These are phyloP conservation scores for Catocala nupta DNA, from an alignment of 2,888 invertebrate species.

Conservation along the genomic window DNA sequence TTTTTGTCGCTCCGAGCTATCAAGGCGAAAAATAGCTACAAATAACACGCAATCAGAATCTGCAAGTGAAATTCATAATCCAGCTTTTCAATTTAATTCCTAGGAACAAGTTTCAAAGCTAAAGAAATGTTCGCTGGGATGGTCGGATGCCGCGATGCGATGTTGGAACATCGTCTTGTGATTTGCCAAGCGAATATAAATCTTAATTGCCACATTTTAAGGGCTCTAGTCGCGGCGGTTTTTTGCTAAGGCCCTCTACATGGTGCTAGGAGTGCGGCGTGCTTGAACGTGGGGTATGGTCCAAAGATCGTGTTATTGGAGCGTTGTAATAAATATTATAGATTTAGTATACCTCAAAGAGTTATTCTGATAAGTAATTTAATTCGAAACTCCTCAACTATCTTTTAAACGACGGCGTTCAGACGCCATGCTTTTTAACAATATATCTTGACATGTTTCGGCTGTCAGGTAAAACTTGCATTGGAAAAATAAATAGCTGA, in stretches of 20 bases:
- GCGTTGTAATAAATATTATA: too few species aligned
- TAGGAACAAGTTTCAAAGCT: slow-evolving; percentile 71
- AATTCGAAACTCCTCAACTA: too few species aligned
- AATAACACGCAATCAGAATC: slow-evolving; percentile 46
- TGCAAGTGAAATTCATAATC: slow-evolving; percentile 65
- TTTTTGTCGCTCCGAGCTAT: slow-evolving; percentile 7
- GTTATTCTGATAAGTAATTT: too few species aligned
- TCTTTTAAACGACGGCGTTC: too few species aligned
- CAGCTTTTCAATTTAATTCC: slow-evolving; percentile 75
- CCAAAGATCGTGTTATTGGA: slow-evolving; percentile 32
- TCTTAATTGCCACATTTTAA: slow-evolving; percentile 80
- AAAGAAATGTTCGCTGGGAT: slow-evolving; percentile 67
- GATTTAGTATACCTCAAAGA: too few species aligned
- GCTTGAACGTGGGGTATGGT: slow-evolving; percentile 65
- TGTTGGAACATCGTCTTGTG: slow-evolving; percentile 65
- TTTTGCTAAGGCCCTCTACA: slow-evolving; percentile 65
- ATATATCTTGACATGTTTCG: too few species aligned
- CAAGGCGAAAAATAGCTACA: slow-evolving; percentile 21
- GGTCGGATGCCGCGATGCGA: slow-evolving; percentile 68
- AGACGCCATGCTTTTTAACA: too few species aligned
- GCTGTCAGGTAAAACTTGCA: too few species aligned
- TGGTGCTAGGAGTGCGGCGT: slow-evolving; percentile 65
- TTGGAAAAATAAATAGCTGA: too few species aligned
- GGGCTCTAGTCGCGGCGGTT: slow-evolving; percentile 74
- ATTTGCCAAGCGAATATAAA: slow-evolving; percentile 80